Conservation (phyloP, 2,888 invertebrate genomes). For the Geophilus truncorum region DNA sequence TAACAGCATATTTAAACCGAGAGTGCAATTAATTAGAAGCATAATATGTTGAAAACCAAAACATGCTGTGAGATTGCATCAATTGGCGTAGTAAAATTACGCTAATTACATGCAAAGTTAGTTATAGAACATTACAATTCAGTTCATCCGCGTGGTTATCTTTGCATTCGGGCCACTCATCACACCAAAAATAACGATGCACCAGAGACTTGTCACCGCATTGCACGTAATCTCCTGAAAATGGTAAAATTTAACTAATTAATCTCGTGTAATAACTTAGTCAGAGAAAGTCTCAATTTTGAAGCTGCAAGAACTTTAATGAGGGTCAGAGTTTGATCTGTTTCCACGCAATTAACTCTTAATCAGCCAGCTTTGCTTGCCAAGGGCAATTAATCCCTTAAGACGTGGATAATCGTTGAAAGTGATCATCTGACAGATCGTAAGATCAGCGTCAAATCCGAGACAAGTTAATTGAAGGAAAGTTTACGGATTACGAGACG, state of each 20-base stretch:
- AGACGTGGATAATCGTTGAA: background rate
- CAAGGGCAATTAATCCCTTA: background rate
- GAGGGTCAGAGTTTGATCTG: background rate
- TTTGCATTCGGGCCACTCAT: conserved; percentile 47
- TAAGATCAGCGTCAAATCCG: background rate
- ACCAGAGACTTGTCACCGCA: conserved; percentile 45
- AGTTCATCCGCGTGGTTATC: conserved; percentile 48
- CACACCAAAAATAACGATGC: conserved; percentile 47
- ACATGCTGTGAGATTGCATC: background rate
- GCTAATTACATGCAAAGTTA: background rate
- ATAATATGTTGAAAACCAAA: background rate
- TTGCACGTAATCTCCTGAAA: conserved; percentile 36
- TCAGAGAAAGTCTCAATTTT: background rate
- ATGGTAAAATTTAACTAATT: background rate
- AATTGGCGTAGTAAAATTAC: background rate
- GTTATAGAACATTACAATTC: conserved; percentile 42
- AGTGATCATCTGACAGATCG: background rate
- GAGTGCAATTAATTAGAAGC: background rate
- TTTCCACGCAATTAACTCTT: background rate
- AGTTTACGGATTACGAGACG: background rate
- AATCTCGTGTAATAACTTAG: background rate
- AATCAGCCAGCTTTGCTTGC: background rate
- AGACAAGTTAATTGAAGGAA: background rate
- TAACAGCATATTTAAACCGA: background rate
- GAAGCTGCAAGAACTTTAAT: background rate